Evolutionary conservation across 1,140 invertebrate species (phyloP).

Genomic region (Popillia japonica): DNA sequence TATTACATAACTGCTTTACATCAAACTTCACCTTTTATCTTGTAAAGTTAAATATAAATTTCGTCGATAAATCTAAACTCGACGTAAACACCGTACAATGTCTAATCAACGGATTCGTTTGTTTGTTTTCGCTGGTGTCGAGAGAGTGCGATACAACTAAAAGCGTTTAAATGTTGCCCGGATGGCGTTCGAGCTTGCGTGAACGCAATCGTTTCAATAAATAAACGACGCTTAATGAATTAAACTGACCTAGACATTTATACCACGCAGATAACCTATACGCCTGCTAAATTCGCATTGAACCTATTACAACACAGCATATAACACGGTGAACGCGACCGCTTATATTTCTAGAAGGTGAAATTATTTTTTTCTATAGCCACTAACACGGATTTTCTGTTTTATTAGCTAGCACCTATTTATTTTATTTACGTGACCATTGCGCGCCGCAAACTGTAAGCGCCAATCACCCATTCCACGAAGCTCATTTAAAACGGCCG

Average conservation of each 20-base stretch:
- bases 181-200: neutral
- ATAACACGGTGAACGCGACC: neutral
- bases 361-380: neutral
- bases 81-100: neutral
- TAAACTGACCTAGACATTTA: constrained; percentile 20
- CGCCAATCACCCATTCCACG: constrained; percentile 10
- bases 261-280: constrained; percentile 1
- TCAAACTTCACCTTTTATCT: no score
- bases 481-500: constrained; percentile 6
- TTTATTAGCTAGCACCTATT: neutral
- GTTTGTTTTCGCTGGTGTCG: constrained; percentile 28
- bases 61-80: neutral
- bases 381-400: neutral
- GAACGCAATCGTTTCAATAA: constrained; percentile 3
- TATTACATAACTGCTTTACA: no score
- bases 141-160: neutral
- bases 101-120: constrained; percentile 17
- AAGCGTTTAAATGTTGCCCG: neutral
- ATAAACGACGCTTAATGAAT: constrained; percentile 20
- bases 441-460: neutral
- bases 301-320: neutral
- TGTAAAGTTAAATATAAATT: neutral
- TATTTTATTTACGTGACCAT: neutral
- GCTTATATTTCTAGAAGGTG: neutral
- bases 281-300: neutral